A percentile compares a stretch with the other conserved stretches of the same genome.
Conservation (phyloP, 2,888 invertebrate species). For the Dasypogon diadema region DNA sequence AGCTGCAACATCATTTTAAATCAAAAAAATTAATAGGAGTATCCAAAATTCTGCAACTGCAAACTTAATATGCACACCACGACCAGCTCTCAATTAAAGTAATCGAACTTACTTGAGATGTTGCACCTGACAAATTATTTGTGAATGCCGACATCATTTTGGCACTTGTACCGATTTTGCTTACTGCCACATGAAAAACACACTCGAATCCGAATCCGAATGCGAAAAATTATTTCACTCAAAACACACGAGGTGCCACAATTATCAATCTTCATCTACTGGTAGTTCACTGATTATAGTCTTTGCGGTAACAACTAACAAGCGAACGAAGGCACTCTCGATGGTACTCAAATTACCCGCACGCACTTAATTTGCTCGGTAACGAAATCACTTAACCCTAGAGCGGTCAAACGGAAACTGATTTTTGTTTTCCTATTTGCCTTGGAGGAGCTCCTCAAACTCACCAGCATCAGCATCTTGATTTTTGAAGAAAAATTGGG, state of each 20-base stretch:
- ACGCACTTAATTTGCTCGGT: conserved; percentile 28
- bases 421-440: conserved; percentile 54
- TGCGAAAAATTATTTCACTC: conserved; percentile 15
- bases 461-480: conserved; percentile 12
- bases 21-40: no score
- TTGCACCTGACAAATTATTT: conserved; percentile 16
- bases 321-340: conserved; percentile 14
- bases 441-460: conserved; percentile 30
- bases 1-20: no score
- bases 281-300: conserved; percentile 42
- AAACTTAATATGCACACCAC: background rate
- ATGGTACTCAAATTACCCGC: conserved; percentile 25
- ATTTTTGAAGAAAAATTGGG: conserved; percentile 29
- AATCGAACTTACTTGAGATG: conserved; percentile 35
- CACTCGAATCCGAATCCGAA: conserved; percentile 14
- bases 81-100: no score
- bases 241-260: conserved; percentile 11
- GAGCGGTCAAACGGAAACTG: conserved; percentile 55
- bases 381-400: conserved; percentile 45
- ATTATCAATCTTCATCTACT: conserved; percentile 38
- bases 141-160: conserved; percentile 36
- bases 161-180: conserved; percentile 31
- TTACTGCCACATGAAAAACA: background rate
- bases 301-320: conserved; percentile 15
- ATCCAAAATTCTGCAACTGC: no score